A percentile compares a stretch with the other conserved stretches of the same genome.
Conservation (phyloP, 1,140 invertebrate species). For the Hylaeus volcanicus region DNA sequence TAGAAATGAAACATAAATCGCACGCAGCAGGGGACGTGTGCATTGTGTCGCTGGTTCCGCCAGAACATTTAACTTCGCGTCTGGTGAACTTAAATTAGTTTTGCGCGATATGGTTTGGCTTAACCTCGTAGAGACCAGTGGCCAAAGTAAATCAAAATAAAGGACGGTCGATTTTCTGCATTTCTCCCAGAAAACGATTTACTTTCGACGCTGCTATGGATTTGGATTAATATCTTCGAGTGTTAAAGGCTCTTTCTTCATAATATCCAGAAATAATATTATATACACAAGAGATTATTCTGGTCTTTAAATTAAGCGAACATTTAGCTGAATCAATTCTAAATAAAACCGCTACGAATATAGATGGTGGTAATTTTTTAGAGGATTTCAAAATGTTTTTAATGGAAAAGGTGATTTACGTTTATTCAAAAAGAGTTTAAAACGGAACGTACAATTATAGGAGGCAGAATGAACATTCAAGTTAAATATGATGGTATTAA, state of each 20-base stretch:
- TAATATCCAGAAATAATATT: neutral
- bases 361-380: neutral
- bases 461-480: no score
- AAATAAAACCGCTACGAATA: constrained; percentile 11
- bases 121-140: neutral
- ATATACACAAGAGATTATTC: neutral
- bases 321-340: neutral
- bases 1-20: constrained; percentile 28
- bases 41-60: neutral
- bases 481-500: no score
- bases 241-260: no score
- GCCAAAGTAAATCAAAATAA: constrained; percentile 8
- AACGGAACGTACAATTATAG: no score
- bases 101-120: constrained; percentile 11
- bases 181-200: neutral
- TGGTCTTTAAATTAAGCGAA: constrained; percentile 25
- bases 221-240: neutral
- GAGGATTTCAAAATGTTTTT: neutral
- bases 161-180: no score
- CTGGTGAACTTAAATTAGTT: constrained; percentile 53
- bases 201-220: no score
- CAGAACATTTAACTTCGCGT: constrained; percentile 1
- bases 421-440: no score
- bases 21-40: neutral
- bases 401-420: no score